Evolutionary conservation across 2,113 vertebrate genomes (phyloP), one percentile per base, ranked within the genome.

Genomic region (Piaya cayana): DNA sequence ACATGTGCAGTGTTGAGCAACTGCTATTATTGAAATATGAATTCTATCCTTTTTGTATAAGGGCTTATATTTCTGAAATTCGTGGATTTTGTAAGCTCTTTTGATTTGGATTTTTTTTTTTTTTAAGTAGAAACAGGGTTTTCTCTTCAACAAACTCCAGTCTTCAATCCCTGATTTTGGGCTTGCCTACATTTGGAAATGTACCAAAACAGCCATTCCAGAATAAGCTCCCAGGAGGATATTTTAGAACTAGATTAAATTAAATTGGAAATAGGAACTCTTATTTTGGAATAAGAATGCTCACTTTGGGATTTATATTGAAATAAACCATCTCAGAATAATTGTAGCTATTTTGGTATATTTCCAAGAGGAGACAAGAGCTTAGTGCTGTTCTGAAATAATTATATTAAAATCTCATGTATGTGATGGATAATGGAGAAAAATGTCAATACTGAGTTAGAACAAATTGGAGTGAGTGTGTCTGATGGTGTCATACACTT

Each of bases 241-340:
- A 88, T 91, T 95, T 96, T 90, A 86, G 79, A 95, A 94, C 64
- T 90, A 93, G 94, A 92, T 96, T 92, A 92, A 92, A 93, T 92
- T 92, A 90, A 97, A 92, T 83, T 88, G 68, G 82, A 97, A 96
- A 92, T 81, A 88, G 64, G 62, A 75, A 60, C 52, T 58, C 88
- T 96, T 92, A 90, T 90, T 97, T 94, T 92, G 88, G 86, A 94
- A 78, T 88, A 92, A 86, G 88, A 95, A 52, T 83, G 76, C 56
- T 60, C 2, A 4, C 94, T 71, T 94, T 93, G 94, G 95, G 96
- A 93, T 93, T 96, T 94, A 75, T 58, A 90, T 93, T 82, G 88
- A 95, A 95, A 95, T 87, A 95, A 95, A 77, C 64, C 52, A 5
- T 49, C 91, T 95, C 6, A 0, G 77, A 96, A 95, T 94, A 95